phyloP scores from a whole-genome alignment of 2,113 vertebrate genomes.

The Agelaius phoeniceus region DNA sequence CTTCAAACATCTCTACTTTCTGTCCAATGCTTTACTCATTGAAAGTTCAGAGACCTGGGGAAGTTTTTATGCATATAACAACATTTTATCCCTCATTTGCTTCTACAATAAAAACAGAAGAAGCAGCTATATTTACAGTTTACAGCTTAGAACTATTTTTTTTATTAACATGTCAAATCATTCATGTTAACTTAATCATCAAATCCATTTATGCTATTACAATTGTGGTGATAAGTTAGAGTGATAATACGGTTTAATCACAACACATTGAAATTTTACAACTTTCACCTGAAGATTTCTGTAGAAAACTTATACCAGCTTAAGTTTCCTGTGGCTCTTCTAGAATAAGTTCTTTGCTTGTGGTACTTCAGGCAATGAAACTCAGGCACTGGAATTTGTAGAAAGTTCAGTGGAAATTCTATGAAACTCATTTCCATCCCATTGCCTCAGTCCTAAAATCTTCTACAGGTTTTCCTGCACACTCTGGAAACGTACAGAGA shows the following conservation, averaged over 20 bases:
- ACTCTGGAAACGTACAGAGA: not conserved
- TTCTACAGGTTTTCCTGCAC: not conserved
- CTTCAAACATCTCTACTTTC: not conserved
- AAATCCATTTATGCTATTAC: not conserved
- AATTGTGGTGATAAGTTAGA: not conserved
- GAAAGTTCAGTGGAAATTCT: not conserved
- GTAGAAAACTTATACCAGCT: not conserved
- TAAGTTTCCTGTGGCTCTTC: not conserved
- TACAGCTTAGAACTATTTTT: not conserved
- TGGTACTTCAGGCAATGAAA: not conserved
- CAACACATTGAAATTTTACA: not conserved
- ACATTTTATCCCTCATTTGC: not conserved
- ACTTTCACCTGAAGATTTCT: not conserved
- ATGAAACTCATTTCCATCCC: not conserved
- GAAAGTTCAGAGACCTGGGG: not conserved
- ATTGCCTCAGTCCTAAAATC: not conserved
- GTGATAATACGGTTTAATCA: not conserved
- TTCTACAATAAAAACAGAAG: not conserved
- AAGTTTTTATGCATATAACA: not conserved
- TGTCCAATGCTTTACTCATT: not conserved
- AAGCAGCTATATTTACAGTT: constrained; percentile 15
- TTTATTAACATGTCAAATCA: not conserved
- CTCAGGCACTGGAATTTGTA: not conserved
- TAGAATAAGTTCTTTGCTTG: not conserved
- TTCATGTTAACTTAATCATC: not conserved